Evolutionary conservation across 2,888 invertebrate genomes (phyloP).

Genomic region (Tortrix viridana): DNA sequence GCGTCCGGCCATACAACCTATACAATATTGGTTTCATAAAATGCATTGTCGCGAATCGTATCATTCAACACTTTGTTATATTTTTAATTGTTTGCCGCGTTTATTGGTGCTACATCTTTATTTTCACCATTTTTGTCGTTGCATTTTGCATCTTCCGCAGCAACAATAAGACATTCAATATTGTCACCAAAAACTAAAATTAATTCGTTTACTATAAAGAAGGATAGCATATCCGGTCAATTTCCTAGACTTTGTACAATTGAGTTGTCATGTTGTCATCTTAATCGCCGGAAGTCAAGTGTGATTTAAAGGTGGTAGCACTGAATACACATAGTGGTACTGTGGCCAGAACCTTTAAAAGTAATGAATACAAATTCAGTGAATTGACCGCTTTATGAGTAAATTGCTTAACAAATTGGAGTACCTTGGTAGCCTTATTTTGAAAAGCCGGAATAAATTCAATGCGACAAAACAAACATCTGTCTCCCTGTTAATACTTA

Average conservation of each 20-base stretch:
- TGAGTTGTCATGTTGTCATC: conserved; percentile 44
- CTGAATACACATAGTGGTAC: conserved; percentile 25
- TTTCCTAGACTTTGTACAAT: conserved; percentile 56
- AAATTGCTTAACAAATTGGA: conserved; percentile 36
- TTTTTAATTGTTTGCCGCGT: conserved; percentile 40
- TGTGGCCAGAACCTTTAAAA: conserved; percentile 33
- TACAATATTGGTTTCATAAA: conserved; percentile 50
- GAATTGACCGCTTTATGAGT: conserved; percentile 24
- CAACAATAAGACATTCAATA: conserved; percentile 6
- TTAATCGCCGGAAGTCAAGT: conserved; percentile 51
- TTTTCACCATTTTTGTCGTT: conserved; percentile 10
- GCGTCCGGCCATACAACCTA: conserved; percentile 64
- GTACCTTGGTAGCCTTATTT: conserved; percentile 17
- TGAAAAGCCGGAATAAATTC: conserved; percentile 18
- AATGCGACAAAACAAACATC: conserved; percentile 25
- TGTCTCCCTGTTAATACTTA: conserved; percentile 15
- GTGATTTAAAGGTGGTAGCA: conserved; percentile 39
- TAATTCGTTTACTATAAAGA: conserved; percentile 25
- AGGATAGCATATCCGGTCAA: conserved; percentile 55
- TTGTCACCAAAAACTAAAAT: conserved; percentile 15
- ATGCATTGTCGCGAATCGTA: conserved; percentile 50
- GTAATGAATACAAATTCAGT: conserved; percentile 28
- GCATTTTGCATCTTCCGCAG: conserved; percentile 12
- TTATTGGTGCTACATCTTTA: conserved; percentile 39
- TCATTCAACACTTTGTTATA: conserved; percentile 43